Conservation (phyloP, 2,888 invertebrate species). For the Drosophila parthenogenetica region DNA sequence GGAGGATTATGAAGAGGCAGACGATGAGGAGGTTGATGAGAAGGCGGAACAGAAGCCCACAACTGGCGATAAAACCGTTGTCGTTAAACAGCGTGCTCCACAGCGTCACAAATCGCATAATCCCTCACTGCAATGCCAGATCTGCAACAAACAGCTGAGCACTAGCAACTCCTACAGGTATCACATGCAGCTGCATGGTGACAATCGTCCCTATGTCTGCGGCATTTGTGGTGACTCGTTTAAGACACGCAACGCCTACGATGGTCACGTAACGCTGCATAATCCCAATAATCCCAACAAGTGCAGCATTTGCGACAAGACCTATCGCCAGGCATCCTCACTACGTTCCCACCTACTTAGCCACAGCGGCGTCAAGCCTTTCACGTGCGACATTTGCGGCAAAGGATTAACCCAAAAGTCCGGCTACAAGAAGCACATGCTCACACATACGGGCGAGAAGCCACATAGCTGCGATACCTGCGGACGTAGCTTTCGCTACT, state of each 20-base stretch:
- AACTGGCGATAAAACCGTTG: too few relatives aligned
- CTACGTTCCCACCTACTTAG: slow-evolving; percentile 81
- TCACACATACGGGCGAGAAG: slow-evolving; percentile 84
- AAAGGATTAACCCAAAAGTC: slow-evolving; percentile 85
- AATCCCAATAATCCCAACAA: slow-evolving; percentile 83
- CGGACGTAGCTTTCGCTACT: slow-evolving; percentile 82
- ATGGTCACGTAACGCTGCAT: slow-evolving; percentile 83
- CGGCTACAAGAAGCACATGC: slow-evolving; percentile 84
- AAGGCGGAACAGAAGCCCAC: background rate
- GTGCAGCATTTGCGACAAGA: slow-evolving; percentile 82
- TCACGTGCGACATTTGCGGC: slow-evolving; percentile 82
- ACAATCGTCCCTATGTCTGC: slow-evolving; percentile 82
- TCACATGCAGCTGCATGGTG: slow-evolving; percentile 84
- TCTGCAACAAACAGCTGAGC: slow-evolving; percentile 82
- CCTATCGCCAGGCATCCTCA: slow-evolving; percentile 83
- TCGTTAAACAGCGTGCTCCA: slow-evolving; percentile 2
- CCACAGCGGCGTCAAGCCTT: slow-evolving; percentile 84
- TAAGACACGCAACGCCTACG: slow-evolving; percentile 84
- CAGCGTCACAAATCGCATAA: slow-evolving; percentile 48
- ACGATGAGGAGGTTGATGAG: background rate
- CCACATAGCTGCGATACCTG: slow-evolving; percentile 83
- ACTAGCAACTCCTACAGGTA: slow-evolving; percentile 83
- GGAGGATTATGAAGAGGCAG: slow-evolving; percentile 12
- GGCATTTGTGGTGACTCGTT: slow-evolving; percentile 83
- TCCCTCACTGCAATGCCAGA: slow-evolving; percentile 70